Evolutionary conservation across 2,113 vertebrate species (phyloP), one percentile per base, ranked within the genome.

Genomic region (Diadophis punctatus): DNA sequence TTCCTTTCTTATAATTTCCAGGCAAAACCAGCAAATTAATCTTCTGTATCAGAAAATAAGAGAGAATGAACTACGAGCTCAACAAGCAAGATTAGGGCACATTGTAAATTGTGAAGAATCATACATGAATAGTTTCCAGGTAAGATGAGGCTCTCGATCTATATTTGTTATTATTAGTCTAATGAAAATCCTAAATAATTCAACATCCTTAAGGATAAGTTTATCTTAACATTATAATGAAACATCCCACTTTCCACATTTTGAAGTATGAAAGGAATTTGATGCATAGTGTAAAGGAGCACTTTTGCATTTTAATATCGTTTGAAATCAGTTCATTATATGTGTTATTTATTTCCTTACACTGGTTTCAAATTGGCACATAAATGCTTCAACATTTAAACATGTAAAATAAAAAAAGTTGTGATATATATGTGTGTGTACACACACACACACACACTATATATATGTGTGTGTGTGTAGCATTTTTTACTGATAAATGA

Each of bases 21-120:
- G 99, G 93, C 99, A 99, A 95, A 99, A 99, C 96, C 99, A 99
- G 94, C 98, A 99, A 97, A 99, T 99, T 93, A 96, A 98, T 91
- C 98, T 97, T 93, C 97, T 99, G 6, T 98, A 99, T n/a, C 98
- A 98, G 60, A 98, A 98, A 94, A 98, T 99, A 97, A 97, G 98
- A 92, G 98, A 99, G 96, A 99, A 99, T 48, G 98, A 99, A 96
- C 96, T 99, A 51, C 94, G 98, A 96, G 98, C 98, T 30, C 98
- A 99, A 88, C 99, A 98, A 68, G 98, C 98, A 90, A 97, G 98
- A 93, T 97, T 98, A 94, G 98, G 97, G 96, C 98, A 98, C 91
- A 98, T 98, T 92, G 97, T 97, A 51, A 97, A 97, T 94, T 98
- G 97, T 10, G 98, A 99, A 20, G 98, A 98, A 1, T 89, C 97